Evolutionary conservation across 2,113 vertebrate species (phyloP).

Genomic region (Equus przewalskii): DNA sequence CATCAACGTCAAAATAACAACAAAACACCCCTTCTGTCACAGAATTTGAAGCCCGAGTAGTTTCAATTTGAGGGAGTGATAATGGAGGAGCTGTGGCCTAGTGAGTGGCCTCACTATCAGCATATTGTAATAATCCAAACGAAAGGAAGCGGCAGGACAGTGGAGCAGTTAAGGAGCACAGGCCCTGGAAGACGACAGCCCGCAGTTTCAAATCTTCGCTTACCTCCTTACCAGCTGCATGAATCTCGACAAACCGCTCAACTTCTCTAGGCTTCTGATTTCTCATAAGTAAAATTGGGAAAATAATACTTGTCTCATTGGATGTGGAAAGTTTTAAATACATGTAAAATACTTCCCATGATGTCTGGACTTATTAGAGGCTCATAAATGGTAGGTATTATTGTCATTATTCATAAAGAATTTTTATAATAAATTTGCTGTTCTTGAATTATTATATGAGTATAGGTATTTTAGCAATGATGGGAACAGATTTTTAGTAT

Average conservation of each 20-base stretch:
- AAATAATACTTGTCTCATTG: background rate
- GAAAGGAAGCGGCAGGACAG: background rate
- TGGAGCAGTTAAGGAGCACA: background rate
- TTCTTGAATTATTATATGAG: slow-evolving; percentile 19
- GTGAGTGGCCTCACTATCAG: background rate
- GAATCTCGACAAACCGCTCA: background rate
- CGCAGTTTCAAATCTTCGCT: background rate
- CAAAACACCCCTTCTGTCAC: background rate
- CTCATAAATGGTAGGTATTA: background rate
- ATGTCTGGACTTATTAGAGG: background rate
- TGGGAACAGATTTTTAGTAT: background rate
- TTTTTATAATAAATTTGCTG: background rate
- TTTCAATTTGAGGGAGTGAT: background rate
- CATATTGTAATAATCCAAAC: background rate
- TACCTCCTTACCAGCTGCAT: background rate
- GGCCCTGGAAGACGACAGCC: background rate
- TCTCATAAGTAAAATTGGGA: background rate
- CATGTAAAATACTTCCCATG: background rate
- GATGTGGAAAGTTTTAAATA: background rate
- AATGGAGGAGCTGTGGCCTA: background rate
- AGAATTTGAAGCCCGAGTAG: background rate
- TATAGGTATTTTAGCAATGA: background rate
- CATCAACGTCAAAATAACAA: background rate
- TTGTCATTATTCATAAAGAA: background rate
- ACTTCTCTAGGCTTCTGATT: background rate